Base-by-base conservation (phyloP, 2,113 vertebrate genomes). In the Rattus rattus region DNA sequence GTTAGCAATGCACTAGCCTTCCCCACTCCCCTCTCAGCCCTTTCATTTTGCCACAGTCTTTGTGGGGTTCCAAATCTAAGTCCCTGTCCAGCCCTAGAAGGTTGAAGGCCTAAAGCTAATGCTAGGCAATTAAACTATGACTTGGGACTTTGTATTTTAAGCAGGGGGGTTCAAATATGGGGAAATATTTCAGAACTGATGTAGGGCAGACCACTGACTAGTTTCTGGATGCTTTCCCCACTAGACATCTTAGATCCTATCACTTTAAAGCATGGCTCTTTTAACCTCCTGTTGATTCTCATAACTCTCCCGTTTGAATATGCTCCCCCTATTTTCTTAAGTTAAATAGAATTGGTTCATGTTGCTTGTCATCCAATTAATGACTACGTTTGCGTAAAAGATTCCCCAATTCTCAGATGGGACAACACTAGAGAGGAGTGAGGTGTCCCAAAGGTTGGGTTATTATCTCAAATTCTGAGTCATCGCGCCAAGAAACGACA, bases 361-460 rank as follows among this genome's bases (percentile, higher is more conserved):
- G 13, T 92, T 16, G 3, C 85, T 96, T 47, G 19, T 52, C 52
- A 84, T 69, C 36, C 47, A 54, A 7, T 5, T 88, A 69, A 28
- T 91, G 56, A 2, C 26, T 77, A 5, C 85, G 22, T 54, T 59
- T 75, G 20, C 76, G 49, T 92, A 39, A 79, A 91, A 43, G 39
- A 94, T 88, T 39, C 16, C 88, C 14, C n/a, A 65, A 17, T 28
- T 90, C 14, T 91, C 75, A 72, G n/a, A 56, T 72, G 7, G 90
- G 56, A 88, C 52, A 97, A 83, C 22, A 84, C 69, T 77, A 79
- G 61, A 91, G 80, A 93, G 90, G 43, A 94, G 52, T 24, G 85
- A 52, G 20, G n/a, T 52, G 33, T 83, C 33, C 73, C 24, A 73
- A 95, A 84, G 43, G 59, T 72, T 67, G 77, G 63, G n/a, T 85